phyloP scores from a whole-genome alignment of 2,113 vertebrate genomes.

The Misgurnus anguillicaudatus region DNA sequence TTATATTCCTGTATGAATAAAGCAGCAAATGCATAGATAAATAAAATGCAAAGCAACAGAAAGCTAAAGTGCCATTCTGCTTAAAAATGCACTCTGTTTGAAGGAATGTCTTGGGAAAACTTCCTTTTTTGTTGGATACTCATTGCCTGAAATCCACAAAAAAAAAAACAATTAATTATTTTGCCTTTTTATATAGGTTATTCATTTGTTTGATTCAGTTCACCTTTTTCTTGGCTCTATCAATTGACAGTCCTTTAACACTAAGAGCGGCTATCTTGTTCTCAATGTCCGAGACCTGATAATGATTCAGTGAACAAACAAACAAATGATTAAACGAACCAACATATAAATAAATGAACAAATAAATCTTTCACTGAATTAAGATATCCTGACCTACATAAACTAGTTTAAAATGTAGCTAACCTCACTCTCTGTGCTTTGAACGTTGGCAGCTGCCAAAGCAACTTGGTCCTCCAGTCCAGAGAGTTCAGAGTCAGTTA shows the following conservation, averaged over 20 bases:
- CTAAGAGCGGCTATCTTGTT: conserved; percentile 84
- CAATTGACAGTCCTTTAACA: conserved; percentile 72
- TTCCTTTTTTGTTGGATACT: conserved; percentile 66
- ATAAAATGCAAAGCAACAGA: conserved; percentile 11
- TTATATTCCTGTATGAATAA: neutral
- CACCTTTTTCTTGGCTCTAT: conserved; percentile 78
- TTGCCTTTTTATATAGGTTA: neutral
- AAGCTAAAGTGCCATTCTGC: conserved; percentile 3
- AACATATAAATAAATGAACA: neutral
- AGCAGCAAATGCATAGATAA: neutral
- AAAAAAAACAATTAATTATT: neutral
- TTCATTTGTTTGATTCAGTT: neutral
- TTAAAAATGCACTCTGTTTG: conserved; percentile 56
- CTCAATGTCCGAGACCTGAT: conserved; percentile 89
- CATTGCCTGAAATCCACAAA: conserved; percentile 56
- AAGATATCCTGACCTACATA: too few relatives aligned
- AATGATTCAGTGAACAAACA: neutral
- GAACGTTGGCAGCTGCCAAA: conserved; percentile 74
- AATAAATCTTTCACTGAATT: neutral
- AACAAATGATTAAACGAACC: neutral
- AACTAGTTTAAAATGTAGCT: neutral
- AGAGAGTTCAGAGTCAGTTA: conserved; percentile 81
- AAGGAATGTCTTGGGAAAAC: conserved; percentile 52
- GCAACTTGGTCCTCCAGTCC: conserved; percentile 90
- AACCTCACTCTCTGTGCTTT: conserved; percentile 81